phyloP scores from a whole-genome alignment of 1,140 invertebrate species.

The Drosophila subpulchrella region DNA sequence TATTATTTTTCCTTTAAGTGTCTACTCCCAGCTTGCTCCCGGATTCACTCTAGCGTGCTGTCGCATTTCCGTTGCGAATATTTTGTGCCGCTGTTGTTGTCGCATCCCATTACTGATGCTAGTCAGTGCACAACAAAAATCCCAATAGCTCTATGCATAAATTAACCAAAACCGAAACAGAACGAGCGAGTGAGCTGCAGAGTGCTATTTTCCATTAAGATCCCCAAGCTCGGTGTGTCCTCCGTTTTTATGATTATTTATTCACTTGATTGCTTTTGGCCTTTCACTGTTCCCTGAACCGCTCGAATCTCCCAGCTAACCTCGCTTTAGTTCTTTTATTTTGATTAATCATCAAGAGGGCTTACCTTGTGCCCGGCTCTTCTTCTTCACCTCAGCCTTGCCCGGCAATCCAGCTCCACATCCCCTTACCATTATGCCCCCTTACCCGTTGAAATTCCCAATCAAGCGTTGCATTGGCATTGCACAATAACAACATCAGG shows the following conservation, averaged over 20 bases:
- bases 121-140: conserved; percentile 51
- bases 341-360: conserved; percentile 71
- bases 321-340: conserved; percentile 42
- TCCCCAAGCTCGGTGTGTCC: conserved; percentile 19
- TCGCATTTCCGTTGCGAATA: conserved; percentile 62
- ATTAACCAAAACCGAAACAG: conserved; percentile 51
- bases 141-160: conserved; percentile 60
- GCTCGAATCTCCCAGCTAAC: background rate
- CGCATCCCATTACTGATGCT: conserved; percentile 47
- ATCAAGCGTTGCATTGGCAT: conserved; percentile 70
- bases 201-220: conserved; percentile 46
- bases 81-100: conserved; percentile 7
- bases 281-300: conserved; percentile 28
- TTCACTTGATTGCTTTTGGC: conserved; percentile 43
- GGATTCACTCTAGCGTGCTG: conserved; percentile 66
- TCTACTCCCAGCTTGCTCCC: conserved; percentile 10
- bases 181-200: conserved; percentile 6
- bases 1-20: background rate
- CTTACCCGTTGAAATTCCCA: conserved; percentile 37
- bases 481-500: conserved; percentile 35
- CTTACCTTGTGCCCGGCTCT: conserved; percentile 36
- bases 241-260: conserved; percentile 53
- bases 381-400: conserved; percentile 31
- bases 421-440: conserved; percentile 7
- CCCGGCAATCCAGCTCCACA: background rate